These are phyloP conservation scores for Cyphomyrus discorhynchus DNA, from an alignment of 2,113 vertebrate genomes.

Conservation along the genomic window DNA sequence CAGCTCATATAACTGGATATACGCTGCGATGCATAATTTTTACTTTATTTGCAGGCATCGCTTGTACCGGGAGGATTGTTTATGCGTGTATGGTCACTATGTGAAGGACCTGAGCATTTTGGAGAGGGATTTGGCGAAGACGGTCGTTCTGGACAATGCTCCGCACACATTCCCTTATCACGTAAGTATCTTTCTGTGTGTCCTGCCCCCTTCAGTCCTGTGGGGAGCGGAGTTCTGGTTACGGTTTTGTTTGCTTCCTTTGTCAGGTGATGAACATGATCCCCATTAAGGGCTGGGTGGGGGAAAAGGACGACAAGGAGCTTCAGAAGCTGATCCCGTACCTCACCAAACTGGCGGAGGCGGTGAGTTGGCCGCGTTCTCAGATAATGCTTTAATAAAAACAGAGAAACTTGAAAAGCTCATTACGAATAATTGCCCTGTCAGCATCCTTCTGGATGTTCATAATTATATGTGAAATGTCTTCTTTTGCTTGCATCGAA, in stretches of 20 bases:
- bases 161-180: constrained; percentile 67
- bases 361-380: constrained; percentile 44
- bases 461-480: neutral
- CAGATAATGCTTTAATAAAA: neutral
- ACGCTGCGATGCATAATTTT: neutral
- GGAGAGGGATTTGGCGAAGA: constrained; percentile 65
- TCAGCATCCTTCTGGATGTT: neutral
- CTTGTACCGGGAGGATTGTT: constrained; percentile 67
- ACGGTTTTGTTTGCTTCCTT: neutral
- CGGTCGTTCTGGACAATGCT: constrained; percentile 63
- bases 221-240: neutral
- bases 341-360: constrained; percentile 58
- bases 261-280: constrained; percentile 67
- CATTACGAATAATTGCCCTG: neutral
- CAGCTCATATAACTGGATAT: neutral
- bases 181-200: constrained; percentile 38
- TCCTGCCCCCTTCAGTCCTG: neutral
- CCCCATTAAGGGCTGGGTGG: constrained; percentile 61
- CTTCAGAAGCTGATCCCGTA: constrained; percentile 58
- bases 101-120: constrained; percentile 67
- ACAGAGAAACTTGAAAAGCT: neutral
- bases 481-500: neutral
- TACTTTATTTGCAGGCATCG: constrained; percentile 48
- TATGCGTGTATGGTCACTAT: constrained; percentile 69
- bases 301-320: constrained; percentile 55